Conservation (phyloP, 2,888 invertebrate genomes). For the Diabrotica balteata region DNA sequence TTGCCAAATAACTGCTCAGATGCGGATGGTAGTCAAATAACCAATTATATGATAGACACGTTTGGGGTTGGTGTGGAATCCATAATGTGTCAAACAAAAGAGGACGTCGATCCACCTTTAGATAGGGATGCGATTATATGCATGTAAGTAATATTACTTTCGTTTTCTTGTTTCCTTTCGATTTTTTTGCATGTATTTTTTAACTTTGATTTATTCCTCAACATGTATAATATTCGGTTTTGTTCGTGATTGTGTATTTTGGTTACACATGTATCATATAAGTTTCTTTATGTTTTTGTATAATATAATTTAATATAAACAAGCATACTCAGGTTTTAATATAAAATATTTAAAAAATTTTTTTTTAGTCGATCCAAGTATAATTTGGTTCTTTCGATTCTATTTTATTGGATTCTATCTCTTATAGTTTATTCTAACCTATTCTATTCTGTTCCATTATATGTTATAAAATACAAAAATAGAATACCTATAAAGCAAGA, state of each 20-base stretch:
- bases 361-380: no score
- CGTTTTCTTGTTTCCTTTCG: no score
- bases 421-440: no score
- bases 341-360: no score
- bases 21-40: slow-evolving; percentile 59
- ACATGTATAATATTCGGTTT: neutral
- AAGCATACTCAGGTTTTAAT: no score
- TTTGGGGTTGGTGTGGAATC: slow-evolving; percentile 17
- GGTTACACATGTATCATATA: neutral
- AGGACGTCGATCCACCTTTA: slow-evolving; percentile 35
- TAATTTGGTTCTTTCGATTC: no score
- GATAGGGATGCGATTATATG: slow-evolving; percentile 38
- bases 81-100: slow-evolving; percentile 36
- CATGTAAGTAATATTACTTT: slow-evolving; percentile 35
- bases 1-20: slow-evolving; percentile 35
- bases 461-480: no score
- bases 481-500: no score
- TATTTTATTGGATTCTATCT: no score
- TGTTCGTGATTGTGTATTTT: neutral
- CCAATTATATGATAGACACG: slow-evolving; percentile 36
- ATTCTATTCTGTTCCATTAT: no score
- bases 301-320: no score
- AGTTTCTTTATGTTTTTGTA: no score
- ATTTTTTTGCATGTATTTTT: neutral
- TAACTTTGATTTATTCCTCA: neutral